These are phyloP conservation scores for Drosophila aldrichi DNA, from an alignment of 2,888 invertebrate species.

Conservation along the genomic window DNA sequence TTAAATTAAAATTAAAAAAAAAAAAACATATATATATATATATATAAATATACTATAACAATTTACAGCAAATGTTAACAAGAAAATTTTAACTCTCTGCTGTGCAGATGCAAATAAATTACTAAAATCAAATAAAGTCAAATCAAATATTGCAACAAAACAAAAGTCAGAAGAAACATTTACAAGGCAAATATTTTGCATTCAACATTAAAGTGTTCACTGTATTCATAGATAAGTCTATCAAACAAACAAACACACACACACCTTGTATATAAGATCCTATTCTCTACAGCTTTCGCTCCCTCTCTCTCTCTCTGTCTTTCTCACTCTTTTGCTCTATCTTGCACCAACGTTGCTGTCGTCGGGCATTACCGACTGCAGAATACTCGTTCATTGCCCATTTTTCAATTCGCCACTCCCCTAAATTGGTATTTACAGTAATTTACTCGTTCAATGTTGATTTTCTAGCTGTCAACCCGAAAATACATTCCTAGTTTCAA, in stretches of 20 bases:
- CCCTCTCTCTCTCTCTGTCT: not conserved
- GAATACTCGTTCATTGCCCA: too few species aligned
- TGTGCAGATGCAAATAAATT: conserved; percentile 84
- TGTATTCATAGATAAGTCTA: conserved; percentile 1
- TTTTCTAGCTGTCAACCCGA: too few species aligned
- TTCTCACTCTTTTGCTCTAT: conserved; percentile 3
- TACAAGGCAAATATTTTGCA: conserved; percentile 58
- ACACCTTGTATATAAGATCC: conserved; percentile 37
- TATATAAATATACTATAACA: conserved; percentile 9
- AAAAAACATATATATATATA: not conserved
- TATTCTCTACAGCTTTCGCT: conserved; percentile 1
- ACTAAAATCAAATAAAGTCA: conserved; percentile 56
- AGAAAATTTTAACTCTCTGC: conserved; percentile 75
- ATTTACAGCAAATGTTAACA: conserved; percentile 37
- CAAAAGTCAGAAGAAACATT: conserved; percentile 19
- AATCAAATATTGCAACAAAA: conserved; percentile 4
- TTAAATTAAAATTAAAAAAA: not conserved
- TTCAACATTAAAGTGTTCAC: conserved; percentile 5
- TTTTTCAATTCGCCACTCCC: too few species aligned
- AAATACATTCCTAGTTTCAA: too few species aligned
- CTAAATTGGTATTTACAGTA: too few species aligned
- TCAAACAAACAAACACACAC: conserved; percentile 1
- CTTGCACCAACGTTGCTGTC: not conserved
- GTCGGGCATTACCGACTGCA: too few species aligned
- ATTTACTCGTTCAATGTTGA: too few species aligned